Percentiles rank a stretch among this genome's conserved stretches.
phyloP scores from a whole-genome alignment of 2,113 vertebrate genomes.

The Carassius gibelio region DNA sequence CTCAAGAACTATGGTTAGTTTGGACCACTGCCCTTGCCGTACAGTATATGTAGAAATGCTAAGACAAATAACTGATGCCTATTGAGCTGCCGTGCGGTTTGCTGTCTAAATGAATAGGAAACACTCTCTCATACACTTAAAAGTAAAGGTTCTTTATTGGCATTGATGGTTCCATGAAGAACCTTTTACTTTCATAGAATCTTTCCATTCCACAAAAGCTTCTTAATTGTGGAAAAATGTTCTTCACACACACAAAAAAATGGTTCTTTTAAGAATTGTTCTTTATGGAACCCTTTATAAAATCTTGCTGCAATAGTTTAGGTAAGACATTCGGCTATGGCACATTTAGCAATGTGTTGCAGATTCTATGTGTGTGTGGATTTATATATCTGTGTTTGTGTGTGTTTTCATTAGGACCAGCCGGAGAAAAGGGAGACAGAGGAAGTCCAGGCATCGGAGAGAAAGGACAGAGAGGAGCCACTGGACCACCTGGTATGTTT shows the following conservation, averaged over 20 bases:
- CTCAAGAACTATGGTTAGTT: constrained; percentile 17
- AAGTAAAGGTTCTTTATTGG: not conserved
- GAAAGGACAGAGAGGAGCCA: constrained; percentile 84
- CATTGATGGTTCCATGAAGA: not conserved
- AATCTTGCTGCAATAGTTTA: not conserved
- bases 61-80: constrained; percentile 1
- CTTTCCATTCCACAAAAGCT: not conserved
- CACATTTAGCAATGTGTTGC: not conserved
- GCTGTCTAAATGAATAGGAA: not conserved
- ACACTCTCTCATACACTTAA: not conserved
- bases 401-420: constrained; percentile 73
- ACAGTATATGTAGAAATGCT: constrained; percentile 8
- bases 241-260: not conserved
- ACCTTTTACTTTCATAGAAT: not conserved
- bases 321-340: not conserved
- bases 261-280: not conserved
- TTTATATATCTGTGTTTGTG: constrained; percentile 12
- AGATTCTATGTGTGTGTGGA: constrained; percentile 3
- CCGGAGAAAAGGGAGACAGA: constrained; percentile 93
- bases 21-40: not conserved
- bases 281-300: not conserved
- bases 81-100: not conserved
- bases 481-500: constrained; percentile 83
- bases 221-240: not conserved
- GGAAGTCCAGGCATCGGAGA: constrained; percentile 80